Percentiles rank a stretch among this genome's conserved stretches.
phyloP scores from a whole-genome alignment of 2,888 invertebrate genomes.

The Ornithoptera alexandrae region DNA sequence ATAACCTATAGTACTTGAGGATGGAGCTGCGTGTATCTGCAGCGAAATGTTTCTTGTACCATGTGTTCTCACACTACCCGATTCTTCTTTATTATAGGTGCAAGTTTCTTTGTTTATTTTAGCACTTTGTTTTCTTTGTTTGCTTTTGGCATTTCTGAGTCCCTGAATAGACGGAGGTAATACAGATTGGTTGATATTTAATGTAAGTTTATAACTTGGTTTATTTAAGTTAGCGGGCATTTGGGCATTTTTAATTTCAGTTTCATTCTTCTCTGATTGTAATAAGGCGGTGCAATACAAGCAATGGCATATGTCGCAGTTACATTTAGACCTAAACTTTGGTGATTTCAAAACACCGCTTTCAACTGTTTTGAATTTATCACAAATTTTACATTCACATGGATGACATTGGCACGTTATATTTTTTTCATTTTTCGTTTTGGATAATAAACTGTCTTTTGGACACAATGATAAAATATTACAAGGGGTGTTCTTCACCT shows the following conservation, averaged over 20 bases:
- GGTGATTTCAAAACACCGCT: slow-evolving; percentile 15
- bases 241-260: slow-evolving; percentile 2
- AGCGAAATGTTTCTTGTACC: background rate
- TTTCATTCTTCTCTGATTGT: slow-evolving; percentile 34
- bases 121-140: background rate
- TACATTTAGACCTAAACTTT: slow-evolving; percentile 24
- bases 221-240: background rate
- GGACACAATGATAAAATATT: background rate
- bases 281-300: slow-evolving; percentile 14
- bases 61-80: background rate
- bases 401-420: slow-evolving; percentile 21
- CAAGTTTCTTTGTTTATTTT: background rate
- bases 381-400: slow-evolving; percentile 28
- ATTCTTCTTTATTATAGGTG: background rate
- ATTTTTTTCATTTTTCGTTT: slow-evolving; percentile 1
- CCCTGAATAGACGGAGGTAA: slow-evolving; percentile 6
- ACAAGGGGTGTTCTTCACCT: background rate
- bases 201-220: background rate
- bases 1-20: background rate
- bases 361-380: slow-evolving; percentile 11
- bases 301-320: slow-evolving; percentile 17
- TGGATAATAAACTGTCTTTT: slow-evolving; percentile 1
- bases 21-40: slow-evolving; percentile 3
- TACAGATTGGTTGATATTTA: slow-evolving; percentile 2
- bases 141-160: background rate